Base-by-base conservation (phyloP, 1,140 invertebrate genomes). In the Drosophila parvula region DNA sequence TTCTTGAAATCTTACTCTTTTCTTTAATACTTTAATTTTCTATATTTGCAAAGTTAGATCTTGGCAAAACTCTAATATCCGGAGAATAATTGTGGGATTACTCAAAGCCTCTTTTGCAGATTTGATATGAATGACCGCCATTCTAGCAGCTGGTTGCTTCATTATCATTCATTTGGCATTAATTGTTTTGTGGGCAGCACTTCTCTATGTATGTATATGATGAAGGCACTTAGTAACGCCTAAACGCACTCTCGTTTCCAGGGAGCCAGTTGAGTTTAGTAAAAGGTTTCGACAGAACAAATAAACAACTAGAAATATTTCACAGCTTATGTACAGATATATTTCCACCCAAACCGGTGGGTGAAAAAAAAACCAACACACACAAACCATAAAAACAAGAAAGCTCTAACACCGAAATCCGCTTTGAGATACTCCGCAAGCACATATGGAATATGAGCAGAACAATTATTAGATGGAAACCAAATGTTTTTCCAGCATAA, bases 391-490 rank as follows among this genome's bases (percentile, higher is more conserved):
- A 53, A 59, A 47, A 60, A 67, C 53, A 77, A 45, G 38, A 36
- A 43, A 60, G 22, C 47, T 58, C 83, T 76, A 76, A 77, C 60
- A 79, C 77, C 58, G 28, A 86, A 86, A 86, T 88, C 83, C 83
- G 76, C 84, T 80, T 86, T 80, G 47, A 69, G 59, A 79, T 63
- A 56, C 73, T 62, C 61, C 40, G 50, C 57, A 68, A 85, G 40
- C 51, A 74, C 77, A 83, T 63, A 80, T 76, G 77, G 78, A 68
- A 78, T 65, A 80, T 80, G 59, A 47, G 62, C 27, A 76, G 65
- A 81, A 62, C 73, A 89, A 86, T 86, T 89, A 86, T 86, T 88
- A 83, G 74, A 83, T 89, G 70, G 68, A 70, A 64, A 88, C 56
- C 71, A 48, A 79, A 45, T 88, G 83, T 69, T 86, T 69, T 86